These are phyloP conservation scores for Callospermophilus lateralis DNA, from an alignment of 2,113 vertebrate genomes.

Conservation along the genomic window DNA sequence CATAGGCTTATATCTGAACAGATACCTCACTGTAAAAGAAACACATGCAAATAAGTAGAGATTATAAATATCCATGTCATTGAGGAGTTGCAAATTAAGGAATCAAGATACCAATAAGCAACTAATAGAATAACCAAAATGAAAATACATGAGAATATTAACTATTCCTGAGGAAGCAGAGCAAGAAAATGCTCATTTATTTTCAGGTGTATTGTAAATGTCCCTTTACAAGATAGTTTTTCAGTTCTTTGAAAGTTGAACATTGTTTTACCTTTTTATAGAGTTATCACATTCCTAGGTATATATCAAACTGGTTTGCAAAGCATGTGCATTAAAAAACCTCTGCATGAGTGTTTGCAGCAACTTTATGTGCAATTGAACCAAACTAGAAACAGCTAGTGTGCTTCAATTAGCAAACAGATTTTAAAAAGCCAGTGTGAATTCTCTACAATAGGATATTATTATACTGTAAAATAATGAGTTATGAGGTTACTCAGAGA, in stretches of 20 bases:
- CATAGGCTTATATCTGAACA: background rate
- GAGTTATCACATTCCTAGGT: background rate
- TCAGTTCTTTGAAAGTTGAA: background rate
- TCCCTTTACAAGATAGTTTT: background rate
- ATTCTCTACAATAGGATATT: background rate
- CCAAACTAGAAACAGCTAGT: background rate
- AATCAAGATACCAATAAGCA: background rate
- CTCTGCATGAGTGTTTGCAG: background rate
- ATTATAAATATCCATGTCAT: background rate
- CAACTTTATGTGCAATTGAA: background rate
- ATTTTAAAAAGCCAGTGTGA: background rate
- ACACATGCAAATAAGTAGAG: background rate
- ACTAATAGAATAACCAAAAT: background rate
- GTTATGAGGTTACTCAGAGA: background rate
- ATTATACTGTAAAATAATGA: background rate
- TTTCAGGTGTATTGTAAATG: background rate
- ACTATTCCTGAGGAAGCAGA: background rate
- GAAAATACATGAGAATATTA: background rate
- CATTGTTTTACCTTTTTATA: background rate
- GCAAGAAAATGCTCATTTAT: background rate
- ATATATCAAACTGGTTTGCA: background rate
- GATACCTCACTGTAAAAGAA: background rate
- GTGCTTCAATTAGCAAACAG: background rate
- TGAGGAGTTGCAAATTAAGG: background rate
- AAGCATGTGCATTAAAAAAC: background rate